Conservation (phyloP, 1,140 invertebrate genomes). For the Trichomalopsis sarcophagae region DNA sequence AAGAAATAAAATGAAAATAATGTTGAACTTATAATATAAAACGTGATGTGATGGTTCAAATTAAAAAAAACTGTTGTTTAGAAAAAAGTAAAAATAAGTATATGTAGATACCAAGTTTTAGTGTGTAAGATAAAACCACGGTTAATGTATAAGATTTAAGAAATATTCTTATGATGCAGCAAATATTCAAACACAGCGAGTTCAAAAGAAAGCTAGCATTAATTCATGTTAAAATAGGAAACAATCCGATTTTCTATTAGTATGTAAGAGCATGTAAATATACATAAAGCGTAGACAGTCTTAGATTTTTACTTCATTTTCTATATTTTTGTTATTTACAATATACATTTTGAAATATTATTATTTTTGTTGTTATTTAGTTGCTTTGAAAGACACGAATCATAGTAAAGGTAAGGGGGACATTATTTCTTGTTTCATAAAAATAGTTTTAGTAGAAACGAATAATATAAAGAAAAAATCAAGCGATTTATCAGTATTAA, state of each 20-base stretch:
- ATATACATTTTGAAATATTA: conserved; percentile 52
- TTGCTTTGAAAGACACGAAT: conserved; percentile 47
- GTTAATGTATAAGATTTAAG: background rate
- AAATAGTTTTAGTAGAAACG: conserved; percentile 39
- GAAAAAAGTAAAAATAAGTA: background rate
- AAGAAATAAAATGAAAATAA: conserved; percentile 1
- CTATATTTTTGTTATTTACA: conserved; percentile 55
- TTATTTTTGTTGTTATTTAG: conserved; percentile 33
- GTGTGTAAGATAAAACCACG: background rate
- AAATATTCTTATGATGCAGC: background rate
- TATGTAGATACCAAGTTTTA: background rate
- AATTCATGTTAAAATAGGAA: background rate
- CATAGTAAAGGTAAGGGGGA: conserved; percentile 43
- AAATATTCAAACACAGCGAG: no score
- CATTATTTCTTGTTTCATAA: conserved; percentile 32
- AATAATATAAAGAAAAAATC: conserved; percentile 38
- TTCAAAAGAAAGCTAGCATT: background rate
- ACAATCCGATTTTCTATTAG: background rate
- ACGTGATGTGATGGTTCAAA: background rate
- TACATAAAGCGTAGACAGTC: conserved; percentile 13
- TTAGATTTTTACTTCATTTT: conserved; percentile 48
- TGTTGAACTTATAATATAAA: background rate
- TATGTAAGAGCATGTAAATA: background rate
- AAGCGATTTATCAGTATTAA: conserved; percentile 48
- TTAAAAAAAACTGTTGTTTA: conserved; percentile 6